Evolutionary conservation across 2,797 vertebrate species (phyloP).

Genomic region (Dryobates pubescens): DNA sequence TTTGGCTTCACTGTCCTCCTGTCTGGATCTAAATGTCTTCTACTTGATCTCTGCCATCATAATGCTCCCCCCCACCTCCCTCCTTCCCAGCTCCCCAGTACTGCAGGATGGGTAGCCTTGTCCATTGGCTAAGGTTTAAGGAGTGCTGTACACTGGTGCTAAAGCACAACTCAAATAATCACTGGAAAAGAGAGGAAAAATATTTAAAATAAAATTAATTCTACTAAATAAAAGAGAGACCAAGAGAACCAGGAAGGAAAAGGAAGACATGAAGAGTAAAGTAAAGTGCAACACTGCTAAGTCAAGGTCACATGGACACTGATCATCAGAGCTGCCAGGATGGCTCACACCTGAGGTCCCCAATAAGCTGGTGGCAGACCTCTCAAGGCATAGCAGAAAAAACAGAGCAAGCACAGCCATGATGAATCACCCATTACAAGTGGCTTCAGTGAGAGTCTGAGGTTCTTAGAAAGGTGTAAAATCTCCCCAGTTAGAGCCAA

Average conservation of each 20-base stretch:
- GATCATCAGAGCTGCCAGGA: neutral
- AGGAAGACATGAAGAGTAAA: neutral
- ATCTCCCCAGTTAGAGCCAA: neutral
- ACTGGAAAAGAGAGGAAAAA: neutral
- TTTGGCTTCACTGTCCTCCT: neutral
- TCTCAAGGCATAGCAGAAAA: neutral
- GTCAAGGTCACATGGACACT: neutral
- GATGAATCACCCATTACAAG: neutral
- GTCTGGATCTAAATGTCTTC: neutral
- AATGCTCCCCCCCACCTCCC: neutral
- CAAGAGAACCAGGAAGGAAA: neutral
- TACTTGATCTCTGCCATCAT: neutral
- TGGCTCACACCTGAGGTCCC: neutral
- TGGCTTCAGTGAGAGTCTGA: neutral
- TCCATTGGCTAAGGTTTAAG: neutral
- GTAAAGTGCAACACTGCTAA: neutral
- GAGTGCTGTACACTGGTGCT: neutral
- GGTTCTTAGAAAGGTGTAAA: neutral
- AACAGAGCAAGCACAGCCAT: neutral
- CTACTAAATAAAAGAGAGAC: neutral
- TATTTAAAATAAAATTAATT: neutral
- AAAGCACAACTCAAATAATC: neutral
- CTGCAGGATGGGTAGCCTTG: rapidly evolving
- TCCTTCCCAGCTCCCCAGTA: neutral
- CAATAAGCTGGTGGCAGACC: rapidly evolving